A percentile compares a stretch with the other conserved stretches of the same genome.
These are phyloP conservation scores for Helogale parvula DNA, from an alignment of 2,113 vertebrate species.

Conservation along the genomic window DNA sequence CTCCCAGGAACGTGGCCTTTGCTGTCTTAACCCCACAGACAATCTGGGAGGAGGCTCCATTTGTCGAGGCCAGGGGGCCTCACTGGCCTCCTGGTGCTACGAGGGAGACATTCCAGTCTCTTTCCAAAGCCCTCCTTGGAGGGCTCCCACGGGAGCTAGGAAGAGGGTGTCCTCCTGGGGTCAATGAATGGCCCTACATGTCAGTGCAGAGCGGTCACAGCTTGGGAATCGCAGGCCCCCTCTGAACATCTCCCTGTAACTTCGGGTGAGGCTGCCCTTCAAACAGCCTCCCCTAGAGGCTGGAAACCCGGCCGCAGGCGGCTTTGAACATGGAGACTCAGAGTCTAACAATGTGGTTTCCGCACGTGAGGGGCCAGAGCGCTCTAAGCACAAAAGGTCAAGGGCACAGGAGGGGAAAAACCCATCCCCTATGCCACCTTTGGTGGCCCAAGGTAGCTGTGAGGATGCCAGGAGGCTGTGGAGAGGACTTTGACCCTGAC, in stretches of 20 bases:
- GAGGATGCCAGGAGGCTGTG: accelerated
- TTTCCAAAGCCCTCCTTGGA: neutral
- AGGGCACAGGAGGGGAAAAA: neutral
- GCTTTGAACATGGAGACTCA: neutral
- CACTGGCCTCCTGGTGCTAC: neutral
- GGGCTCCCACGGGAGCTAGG: neutral
- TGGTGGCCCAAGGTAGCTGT: neutral
- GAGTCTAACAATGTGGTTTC: neutral
- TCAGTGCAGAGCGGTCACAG: neutral
- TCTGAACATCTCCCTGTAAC: neutral
- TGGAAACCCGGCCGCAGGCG: neutral
- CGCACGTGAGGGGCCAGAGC: neutral
- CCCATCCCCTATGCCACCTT: neutral
- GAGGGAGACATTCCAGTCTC: accelerated
- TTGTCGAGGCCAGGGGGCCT: neutral
- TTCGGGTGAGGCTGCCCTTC: accelerated
- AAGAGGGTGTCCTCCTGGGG: neutral
- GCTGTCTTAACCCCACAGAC: neutral
- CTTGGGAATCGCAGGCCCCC: neutral
- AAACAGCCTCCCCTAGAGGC: neutral
- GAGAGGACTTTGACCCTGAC: neutral
- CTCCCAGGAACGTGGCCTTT: neutral
- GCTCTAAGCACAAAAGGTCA: neutral
- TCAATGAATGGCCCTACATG: accelerated
- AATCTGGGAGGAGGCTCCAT: neutral